Evolutionary conservation across 2,888 invertebrate genomes (phyloP), one percentile per base, ranked within the genome.

Genomic region (Phyllotreta striolata): DNA sequence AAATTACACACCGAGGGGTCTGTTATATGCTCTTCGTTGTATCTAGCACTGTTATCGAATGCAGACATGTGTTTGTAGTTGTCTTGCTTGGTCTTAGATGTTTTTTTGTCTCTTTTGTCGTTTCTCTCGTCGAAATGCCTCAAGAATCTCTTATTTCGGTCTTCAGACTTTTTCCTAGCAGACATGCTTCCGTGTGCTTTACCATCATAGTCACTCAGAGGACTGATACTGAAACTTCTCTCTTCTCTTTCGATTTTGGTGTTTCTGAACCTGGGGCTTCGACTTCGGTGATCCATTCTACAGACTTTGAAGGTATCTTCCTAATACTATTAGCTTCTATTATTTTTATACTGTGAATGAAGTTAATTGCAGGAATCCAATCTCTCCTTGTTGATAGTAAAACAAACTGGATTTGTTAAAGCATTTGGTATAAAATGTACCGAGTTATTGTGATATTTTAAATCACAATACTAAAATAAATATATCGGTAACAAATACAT

Each of bases 1-100:
- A 70, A 71, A 43, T 63, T 62, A 10, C 67, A 66, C 8, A 66
- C 55, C 14, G 72, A 67, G 35, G 69, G 68, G 51, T 68, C 69
- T 39, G 67, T 57, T 37, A 37, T 55, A 14, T 62, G 66, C 41
- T 61, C 59, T 46, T 51, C 10, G 34, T 41, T 37, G 10, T 9
- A 37, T 24, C 57, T 59, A 38, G n/a, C 58, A 47, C 56, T 62
- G 13, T 3, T 39, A 35, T 41, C 55, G 40, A 13, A 44, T n/a
- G 7, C 41, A 10, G 49, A 49, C n/a, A 49, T 49, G 35, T 14
- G 34, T 43, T n/a, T 10, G 40, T 24, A 7, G 9, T 13, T 35
- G 37, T 54, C 10, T 1, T 3, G 55, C 12, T 51, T 49, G 49
- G 46, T 7, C 44, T 62, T 38, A 39, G 39, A 34, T 59, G 24